These are phyloP conservation scores for Asarcornis scutulata DNA, from an alignment of 2,113 vertebrate species.

Conservation along the genomic window DNA sequence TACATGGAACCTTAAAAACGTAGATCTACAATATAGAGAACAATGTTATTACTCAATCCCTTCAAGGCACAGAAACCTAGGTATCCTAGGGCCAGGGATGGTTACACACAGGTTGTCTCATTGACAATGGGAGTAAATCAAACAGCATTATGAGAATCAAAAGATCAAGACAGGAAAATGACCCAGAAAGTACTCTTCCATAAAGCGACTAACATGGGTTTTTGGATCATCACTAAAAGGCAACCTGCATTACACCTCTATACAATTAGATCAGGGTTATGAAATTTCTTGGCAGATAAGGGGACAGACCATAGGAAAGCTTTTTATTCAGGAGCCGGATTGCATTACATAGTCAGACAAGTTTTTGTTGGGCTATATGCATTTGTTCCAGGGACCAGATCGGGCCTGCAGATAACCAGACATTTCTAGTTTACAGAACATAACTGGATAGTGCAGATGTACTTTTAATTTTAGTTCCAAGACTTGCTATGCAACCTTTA, in stretches of 20 bases:
- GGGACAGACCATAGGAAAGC: neutral
- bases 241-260: neutral
- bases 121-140: neutral
- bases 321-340: neutral
- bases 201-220: neutral
- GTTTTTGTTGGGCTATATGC: neutral
- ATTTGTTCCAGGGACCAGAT: neutral
- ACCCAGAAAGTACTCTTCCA: neutral
- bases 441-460: neutral
- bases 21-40: neutral
- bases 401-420: neutral
- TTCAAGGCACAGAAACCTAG: neutral
- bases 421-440: neutral
- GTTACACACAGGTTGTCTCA: neutral
- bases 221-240: neutral
- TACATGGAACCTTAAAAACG: neutral
- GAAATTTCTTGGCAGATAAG: neutral
- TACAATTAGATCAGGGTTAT: neutral
- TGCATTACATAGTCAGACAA: neutral
- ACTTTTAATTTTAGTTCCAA: constrained; percentile 9
- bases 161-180: neutral
- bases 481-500: neutral
- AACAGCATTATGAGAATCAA: neutral
- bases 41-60: neutral
- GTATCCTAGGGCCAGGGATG: neutral